phyloP scores from a whole-genome alignment of 2,797 vertebrate genomes.

The Peromyscus nudipes region DNA sequence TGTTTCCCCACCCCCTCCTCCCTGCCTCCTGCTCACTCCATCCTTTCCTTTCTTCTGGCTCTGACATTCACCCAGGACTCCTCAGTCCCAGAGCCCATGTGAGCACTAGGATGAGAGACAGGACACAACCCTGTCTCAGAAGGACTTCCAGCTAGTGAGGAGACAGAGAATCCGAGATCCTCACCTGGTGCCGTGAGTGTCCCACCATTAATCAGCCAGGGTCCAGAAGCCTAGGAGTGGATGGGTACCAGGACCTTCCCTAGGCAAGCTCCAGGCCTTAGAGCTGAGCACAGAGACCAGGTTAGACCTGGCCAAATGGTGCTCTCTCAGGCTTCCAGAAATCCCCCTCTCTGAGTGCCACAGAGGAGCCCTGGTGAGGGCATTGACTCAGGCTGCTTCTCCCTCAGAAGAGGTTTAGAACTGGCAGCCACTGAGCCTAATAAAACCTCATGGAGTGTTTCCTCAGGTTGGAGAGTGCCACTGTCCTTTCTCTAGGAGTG shows the following conservation, averaged over 20 bases:
- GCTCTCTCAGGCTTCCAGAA: not conserved
- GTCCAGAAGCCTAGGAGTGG: not conserved
- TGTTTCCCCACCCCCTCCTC: not conserved
- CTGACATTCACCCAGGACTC: not conserved
- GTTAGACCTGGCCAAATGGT: not conserved
- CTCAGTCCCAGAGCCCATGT: not conserved
- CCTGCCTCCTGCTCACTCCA: not conserved
- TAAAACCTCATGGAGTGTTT: not conserved
- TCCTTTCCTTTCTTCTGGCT: not conserved
- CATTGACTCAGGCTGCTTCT: not conserved
- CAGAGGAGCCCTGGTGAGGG: not conserved
- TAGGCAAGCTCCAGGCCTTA: fast-evolving
- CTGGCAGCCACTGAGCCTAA: not conserved
- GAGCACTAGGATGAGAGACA: not conserved
- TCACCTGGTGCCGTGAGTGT: fast-evolving
- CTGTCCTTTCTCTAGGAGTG: not conserved
- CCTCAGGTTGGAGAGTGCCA: not conserved
- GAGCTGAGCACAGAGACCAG: not conserved
- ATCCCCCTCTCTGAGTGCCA: too few species aligned
- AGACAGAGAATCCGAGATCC: not conserved
- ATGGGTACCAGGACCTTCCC: fast-evolving
- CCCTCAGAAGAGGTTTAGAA: not conserved
- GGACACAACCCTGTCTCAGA: fast-evolving
- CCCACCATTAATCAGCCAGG: fast-evolving
- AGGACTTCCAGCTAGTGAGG: not conserved